Conservation (phyloP, 2,797 vertebrate species). For the Antrozous pallidus region DNA sequence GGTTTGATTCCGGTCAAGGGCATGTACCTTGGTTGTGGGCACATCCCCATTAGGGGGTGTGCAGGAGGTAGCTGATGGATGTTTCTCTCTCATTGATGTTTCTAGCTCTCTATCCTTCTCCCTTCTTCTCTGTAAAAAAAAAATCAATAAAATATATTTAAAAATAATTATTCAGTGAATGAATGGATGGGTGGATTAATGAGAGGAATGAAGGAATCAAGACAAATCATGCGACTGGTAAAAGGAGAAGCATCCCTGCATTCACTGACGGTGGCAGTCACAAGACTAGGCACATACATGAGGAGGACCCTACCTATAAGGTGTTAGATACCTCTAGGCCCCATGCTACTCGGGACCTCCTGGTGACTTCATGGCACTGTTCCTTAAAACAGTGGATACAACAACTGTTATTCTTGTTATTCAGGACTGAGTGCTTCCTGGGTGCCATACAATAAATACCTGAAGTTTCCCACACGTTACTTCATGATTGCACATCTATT, state of each 20-base stretch:
- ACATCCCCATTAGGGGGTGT: too few species aligned
- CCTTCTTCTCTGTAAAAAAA: too few species aligned
- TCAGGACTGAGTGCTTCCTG: background rate
- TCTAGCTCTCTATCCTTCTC: too few species aligned
- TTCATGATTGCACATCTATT: background rate
- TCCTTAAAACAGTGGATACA: background rate
- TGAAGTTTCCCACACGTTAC: background rate
- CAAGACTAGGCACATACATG: background rate
- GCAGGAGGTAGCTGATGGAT: too few species aligned
- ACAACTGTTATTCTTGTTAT: too few species aligned
- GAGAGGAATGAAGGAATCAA: background rate
- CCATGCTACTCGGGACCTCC: background rate
- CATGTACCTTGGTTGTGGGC: too few species aligned
- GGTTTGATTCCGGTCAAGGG: too few species aligned
- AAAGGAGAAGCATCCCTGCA: background rate
- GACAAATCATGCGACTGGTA: background rate
- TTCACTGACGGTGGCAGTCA: background rate
- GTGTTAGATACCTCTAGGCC: background rate
- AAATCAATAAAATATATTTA: too few species aligned
- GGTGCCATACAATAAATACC: background rate
- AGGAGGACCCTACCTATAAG: background rate
- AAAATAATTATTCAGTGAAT: background rate
- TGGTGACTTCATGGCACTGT: background rate
- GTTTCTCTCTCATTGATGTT: too few species aligned
- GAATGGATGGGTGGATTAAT: background rate